These are phyloP conservation scores for Deilephila porcellus DNA, from an alignment of 2,888 invertebrate species.

Conservation along the genomic window DNA sequence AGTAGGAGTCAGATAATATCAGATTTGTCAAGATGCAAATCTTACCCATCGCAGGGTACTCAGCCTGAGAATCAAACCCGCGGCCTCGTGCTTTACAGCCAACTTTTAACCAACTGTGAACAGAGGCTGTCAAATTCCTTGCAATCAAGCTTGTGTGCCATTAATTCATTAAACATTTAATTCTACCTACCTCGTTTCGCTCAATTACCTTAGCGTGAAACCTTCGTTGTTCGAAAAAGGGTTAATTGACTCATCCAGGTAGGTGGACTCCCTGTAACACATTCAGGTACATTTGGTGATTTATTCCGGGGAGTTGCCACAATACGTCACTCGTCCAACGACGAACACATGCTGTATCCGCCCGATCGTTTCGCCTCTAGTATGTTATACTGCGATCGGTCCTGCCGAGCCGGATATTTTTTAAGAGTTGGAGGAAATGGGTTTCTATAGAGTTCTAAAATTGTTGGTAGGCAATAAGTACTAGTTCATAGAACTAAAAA, in stretches of 20 bases:
- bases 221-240: background rate
- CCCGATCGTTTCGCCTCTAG: conserved; percentile 49
- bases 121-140: too few relatives aligned
- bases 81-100: too few relatives aligned
- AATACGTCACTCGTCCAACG: conserved; percentile 69
- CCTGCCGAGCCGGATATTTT: background rate
- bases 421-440: background rate
- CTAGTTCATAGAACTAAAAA: too few relatives aligned
- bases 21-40: too few relatives aligned
- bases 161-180: too few relatives aligned
- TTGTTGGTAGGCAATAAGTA: background rate
- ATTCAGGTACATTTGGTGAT: conserved; percentile 63
- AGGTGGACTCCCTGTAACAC: conserved; percentile 17
- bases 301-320: conserved; percentile 67
- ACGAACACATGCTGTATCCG: conserved; percentile 54
- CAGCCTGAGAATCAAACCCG: too few relatives aligned
- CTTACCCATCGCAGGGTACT: too few relatives aligned
- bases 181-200: background rate
- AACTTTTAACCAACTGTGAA: too few relatives aligned
- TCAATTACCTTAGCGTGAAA: too few relatives aligned
- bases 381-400: background rate
- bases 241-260: conserved; percentile 10
- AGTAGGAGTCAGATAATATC: too few relatives aligned
- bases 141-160: too few relatives aligned
- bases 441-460: background rate